Conservation (phyloP, 1,140 invertebrate genomes). For the Lordiphosa collinella region DNA sequence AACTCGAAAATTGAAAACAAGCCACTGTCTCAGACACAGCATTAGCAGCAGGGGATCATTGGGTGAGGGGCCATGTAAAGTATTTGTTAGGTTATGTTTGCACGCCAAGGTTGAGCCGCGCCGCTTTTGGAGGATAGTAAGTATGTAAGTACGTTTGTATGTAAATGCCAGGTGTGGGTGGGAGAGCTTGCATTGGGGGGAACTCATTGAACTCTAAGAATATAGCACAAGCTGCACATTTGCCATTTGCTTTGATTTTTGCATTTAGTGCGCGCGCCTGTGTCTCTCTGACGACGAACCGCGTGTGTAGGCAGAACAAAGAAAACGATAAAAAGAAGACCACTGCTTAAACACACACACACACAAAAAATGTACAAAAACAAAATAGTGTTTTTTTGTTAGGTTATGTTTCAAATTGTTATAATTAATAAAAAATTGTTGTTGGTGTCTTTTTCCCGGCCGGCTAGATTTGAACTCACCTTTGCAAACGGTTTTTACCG, state of each 20-base stretch:
- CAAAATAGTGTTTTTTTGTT: conserved; percentile 49
- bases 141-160: neutral
- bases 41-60: conserved; percentile 10
- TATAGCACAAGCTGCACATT: no score
- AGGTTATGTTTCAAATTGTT: conserved; percentile 56
- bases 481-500: neutral
- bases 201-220: neutral
- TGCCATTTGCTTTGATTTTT: no score
- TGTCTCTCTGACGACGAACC: conserved; percentile 38
- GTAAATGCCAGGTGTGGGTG: conserved; percentile 14
- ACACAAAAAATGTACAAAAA: conserved; percentile 62
- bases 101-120: conserved; percentile 59
- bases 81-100: conserved; percentile 65
- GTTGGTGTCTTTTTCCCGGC: conserved; percentile 1
- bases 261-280: conserved; percentile 27
- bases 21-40: no score
- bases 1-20: no score
- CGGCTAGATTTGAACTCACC: neutral
- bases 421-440: conserved; percentile 16
- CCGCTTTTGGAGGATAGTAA: conserved; percentile 14
- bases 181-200: neutral
- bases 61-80: conserved; percentile 27
- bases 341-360: conserved; percentile 61
- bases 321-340: conserved; percentile 48
- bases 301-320: conserved; percentile 64